Evolutionary conservation across 1,140 invertebrate genomes (phyloP), one percentile per base, ranked within the genome.

Genomic region (Bombus balteatus): DNA sequence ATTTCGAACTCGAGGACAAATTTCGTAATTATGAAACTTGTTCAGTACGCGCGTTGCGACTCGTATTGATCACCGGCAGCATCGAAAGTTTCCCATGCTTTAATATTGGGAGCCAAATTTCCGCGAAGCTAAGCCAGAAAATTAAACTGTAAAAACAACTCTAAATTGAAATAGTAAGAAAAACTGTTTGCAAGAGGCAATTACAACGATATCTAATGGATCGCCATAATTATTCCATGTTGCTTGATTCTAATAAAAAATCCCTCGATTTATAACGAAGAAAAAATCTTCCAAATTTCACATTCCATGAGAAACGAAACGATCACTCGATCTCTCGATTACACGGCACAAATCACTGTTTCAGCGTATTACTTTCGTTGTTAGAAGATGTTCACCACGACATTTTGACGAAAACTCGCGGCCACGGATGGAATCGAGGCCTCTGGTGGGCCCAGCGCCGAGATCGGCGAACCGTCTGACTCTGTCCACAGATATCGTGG

Each of bases 391-490:
- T 13, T 13, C 22, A 28, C 1, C 10, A 3, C 10, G 70, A 39
- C 34, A 9, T 77, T 18, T n/a, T 6, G 13, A n/a, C 2, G 3
- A 18, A 5, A 41, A 72, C 53, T 32, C 18, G 34, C 18, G 43
- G 15, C 37, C 66, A 53, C 72, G 59, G 57, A 34, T 62, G 22
- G 28, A 25, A 37, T 25, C 34, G 18, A 6, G n/a, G 28, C 22
- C 28, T 47, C 53, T 32, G 47, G 74, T 10, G 34, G 68, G 70
- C 70, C 87, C 65, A 57, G 75, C 78, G 88, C 82, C 83, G 62
- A 59, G 73, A 71, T 81, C 66, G 71, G 86, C 41, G 83, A 77
- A 83, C 84, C 72, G 73, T 83, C 62, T 77, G 68, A 73, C 81
- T 72, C 86, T 72, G 43, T 37, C 43, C 70, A 43, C 59, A 53